phyloP scores from a whole-genome alignment of 2,888 invertebrate genomes.

The Girardia tigrina region DNA sequence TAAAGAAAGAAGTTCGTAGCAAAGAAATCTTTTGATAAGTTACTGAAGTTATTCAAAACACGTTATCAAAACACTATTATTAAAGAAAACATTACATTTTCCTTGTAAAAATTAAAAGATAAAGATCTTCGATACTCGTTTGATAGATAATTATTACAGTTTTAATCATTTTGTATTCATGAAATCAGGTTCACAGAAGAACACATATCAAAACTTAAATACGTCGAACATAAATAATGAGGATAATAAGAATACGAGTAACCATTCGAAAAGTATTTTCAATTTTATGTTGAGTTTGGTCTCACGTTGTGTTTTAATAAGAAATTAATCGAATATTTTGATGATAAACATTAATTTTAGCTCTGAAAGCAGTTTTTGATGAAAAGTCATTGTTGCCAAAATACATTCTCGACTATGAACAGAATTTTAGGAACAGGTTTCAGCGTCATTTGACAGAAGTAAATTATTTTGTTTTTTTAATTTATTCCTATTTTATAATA shows the following conservation, averaged over 20 bases:
- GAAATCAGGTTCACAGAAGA: not conserved
- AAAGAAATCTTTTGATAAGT: no score
- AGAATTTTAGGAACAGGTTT: slow-evolving; percentile 24
- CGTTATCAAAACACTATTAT: no score
- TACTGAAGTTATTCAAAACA: no score
- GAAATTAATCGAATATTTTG: not conserved
- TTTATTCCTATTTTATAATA: no score
- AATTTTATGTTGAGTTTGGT: not conserved
- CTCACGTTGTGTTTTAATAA: not conserved
- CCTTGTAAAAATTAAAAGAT: no score
- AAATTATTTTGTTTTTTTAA: not conserved
- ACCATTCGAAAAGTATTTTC: not conserved
- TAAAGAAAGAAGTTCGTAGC: no score
- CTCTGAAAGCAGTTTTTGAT: slow-evolving; percentile 47
- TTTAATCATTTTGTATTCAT: not conserved
- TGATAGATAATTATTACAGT: not conserved
- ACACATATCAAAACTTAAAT: not conserved
- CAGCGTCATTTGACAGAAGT: slow-evolving; percentile 6
- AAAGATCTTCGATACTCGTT: no score
- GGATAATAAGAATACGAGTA: not conserved
- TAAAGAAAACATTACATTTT: no score
- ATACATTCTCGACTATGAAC: slow-evolving; percentile 48
- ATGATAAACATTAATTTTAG: slow-evolving; percentile 40
- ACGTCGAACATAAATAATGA: not conserved
- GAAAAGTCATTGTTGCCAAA: slow-evolving; percentile 49